Evolutionary conservation across 2,113 vertebrate species (phyloP).

Genomic region (Balaeniceps rex): DNA sequence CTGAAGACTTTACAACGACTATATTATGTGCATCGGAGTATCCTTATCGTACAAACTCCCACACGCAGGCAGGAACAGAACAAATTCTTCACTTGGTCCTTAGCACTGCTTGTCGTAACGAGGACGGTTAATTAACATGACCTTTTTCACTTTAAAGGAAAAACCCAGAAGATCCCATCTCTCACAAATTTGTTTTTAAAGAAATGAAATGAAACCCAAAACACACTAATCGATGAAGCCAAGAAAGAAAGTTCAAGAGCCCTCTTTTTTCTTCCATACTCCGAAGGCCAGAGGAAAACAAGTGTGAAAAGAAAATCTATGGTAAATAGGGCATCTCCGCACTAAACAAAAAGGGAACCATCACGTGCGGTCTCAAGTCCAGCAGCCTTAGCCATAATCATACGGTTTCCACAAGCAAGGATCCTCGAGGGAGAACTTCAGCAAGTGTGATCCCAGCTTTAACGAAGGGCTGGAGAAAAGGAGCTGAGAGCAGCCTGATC

Average conservation of each 20-base stretch:
- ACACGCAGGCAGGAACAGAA: neutral
- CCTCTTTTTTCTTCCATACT: neutral
- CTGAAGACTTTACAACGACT: neutral
- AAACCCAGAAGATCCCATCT: neutral
- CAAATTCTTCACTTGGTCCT: constrained; percentile 3
- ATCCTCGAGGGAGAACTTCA: neutral
- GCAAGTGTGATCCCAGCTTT: neutral
- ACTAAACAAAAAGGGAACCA: neutral
- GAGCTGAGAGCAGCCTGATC: neutral
- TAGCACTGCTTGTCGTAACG: neutral
- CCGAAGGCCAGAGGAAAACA: neutral
- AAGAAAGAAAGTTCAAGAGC: neutral
- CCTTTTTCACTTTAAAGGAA: neutral
- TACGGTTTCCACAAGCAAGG: neutral
- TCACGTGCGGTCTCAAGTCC: neutral
- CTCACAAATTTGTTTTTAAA: neutral
- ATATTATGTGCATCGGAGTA: neutral
- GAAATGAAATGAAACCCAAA: neutral
- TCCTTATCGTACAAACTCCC: constrained; percentile 26
- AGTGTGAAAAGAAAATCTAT: constrained; percentile 2
- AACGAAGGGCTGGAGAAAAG: neutral
- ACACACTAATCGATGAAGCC: neutral
- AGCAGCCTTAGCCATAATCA: neutral
- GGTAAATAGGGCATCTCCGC: neutral
- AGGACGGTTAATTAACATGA: constrained; percentile 42